Conservation (phyloP, 1,140 invertebrate genomes). For the Drosophila melanica region DNA sequence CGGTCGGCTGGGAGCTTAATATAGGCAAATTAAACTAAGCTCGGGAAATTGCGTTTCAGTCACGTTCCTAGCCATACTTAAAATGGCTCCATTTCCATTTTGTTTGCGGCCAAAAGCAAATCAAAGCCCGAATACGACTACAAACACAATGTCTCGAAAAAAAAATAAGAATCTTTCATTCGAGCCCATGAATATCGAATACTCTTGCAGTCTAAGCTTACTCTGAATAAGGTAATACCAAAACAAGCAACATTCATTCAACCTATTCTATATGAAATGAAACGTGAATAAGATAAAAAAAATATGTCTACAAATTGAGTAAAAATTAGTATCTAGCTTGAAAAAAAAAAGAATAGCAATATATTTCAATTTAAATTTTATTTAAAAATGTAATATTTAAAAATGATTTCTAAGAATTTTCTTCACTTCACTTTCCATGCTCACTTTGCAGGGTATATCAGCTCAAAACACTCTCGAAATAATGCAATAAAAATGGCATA, state of each 20-base stretch:
- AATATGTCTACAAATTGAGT: too few relatives aligned
- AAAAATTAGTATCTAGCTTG: too few relatives aligned
- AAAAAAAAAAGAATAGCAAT: too few relatives aligned
- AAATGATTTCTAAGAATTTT: neutral
- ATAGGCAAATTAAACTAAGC: slow-evolving; percentile 81
- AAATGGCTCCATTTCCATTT: slow-evolving; percentile 74
- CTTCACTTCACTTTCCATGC: neutral
- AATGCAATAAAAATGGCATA: slow-evolving; percentile 80
- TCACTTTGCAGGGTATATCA: neutral
- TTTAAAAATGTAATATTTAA: neutral
- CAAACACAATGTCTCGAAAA: slow-evolving; percentile 59
- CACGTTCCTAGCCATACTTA: slow-evolving; percentile 62
- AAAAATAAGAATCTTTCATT: neutral
- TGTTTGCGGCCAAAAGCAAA: slow-evolving; percentile 37
- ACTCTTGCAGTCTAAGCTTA: neutral
- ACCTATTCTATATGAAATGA: too few relatives aligned
- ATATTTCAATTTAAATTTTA: neutral
- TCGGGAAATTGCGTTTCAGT: slow-evolving; percentile 72
- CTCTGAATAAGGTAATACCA: too few relatives aligned
- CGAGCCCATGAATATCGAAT: neutral
- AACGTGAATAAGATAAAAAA: too few relatives aligned
- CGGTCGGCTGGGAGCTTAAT: slow-evolving; percentile 49
- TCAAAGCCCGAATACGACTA: slow-evolving; percentile 35
- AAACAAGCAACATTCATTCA: neutral
- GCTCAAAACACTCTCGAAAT: slow-evolving; percentile 61